A percentile compares a stretch with the other conserved stretches of the same genome.
Conservation (phyloP, 2,113 vertebrate genomes). For the Macquaria australasica region DNA sequence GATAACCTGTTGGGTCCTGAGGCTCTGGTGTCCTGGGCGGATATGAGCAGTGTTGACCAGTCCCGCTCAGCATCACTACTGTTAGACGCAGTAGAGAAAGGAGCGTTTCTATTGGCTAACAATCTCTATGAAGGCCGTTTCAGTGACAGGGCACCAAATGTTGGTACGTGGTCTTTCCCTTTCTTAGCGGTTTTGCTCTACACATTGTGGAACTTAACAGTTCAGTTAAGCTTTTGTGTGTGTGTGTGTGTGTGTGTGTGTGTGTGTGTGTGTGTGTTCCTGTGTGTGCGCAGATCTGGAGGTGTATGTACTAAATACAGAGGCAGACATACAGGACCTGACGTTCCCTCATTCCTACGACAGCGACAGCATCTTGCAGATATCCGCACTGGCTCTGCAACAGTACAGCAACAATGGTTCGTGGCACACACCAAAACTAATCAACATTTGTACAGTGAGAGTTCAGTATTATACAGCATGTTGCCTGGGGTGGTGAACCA, state of each 20-base stretch:
- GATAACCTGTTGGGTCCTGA: conserved; percentile 92
- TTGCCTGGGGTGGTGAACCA: background rate
- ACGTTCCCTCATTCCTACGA: conserved; percentile 92
- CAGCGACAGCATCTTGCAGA: conserved; percentile 92
- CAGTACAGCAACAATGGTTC: conserved; percentile 95
- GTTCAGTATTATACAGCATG: background rate
- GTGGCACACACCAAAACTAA: conserved; percentile 47
- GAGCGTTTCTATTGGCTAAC: conserved; percentile 93
- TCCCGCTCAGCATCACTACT: conserved; percentile 93
- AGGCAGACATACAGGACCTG: conserved; percentile 92
- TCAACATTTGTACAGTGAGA: conserved; percentile 1
- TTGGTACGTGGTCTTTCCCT: conserved; percentile 81
- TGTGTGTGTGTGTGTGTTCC: conserved; percentile 30
- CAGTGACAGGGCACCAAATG: conserved; percentile 89
- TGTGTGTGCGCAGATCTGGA: conserved; percentile 86
- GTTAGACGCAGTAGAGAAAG: conserved; percentile 93
- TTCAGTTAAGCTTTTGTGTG: conserved; percentile 7
- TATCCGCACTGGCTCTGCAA: conserved; percentile 91
- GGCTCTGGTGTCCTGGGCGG: conserved; percentile 92
- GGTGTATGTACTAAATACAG: conserved; percentile 92
- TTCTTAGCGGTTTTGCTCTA: background rate
- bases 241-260: conserved; percentile 36
- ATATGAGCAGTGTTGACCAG: conserved; percentile 92
- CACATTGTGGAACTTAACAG: background rate
- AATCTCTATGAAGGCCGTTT: conserved; percentile 93